Conservation (phyloP, 1,140 invertebrate genomes). For the Spodoptera litura region DNA sequence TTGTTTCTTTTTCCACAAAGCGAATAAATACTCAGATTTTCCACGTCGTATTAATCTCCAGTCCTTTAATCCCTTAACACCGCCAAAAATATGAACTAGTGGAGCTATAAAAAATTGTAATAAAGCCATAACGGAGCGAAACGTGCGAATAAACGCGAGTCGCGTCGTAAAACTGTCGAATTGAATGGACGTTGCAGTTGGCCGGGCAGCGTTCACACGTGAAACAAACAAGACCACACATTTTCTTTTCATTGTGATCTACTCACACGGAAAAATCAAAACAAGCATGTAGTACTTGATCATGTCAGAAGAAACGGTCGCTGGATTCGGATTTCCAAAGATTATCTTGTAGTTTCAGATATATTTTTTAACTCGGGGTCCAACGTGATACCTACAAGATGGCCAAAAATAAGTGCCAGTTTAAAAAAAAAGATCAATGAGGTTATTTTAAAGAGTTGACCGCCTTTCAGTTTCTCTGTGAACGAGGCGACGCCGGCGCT, state of each 20-base stretch:
- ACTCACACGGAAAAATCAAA: conserved; percentile 2
- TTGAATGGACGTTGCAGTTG: conserved; percentile 60
- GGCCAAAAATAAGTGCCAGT: too few species aligned
- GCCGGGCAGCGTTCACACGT: conserved; percentile 46
- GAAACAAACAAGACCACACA: conserved; percentile 49
- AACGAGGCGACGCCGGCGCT: too few species aligned
- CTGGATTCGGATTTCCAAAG: background rate
- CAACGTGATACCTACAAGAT: too few species aligned
- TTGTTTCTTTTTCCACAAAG: background rate
- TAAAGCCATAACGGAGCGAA: conserved; percentile 71
- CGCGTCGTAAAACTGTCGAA: conserved; percentile 73
- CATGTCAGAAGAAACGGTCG: background rate
- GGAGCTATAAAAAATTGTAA: conserved; percentile 75
- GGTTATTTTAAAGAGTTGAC: too few species aligned
- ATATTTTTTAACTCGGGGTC: too few species aligned
- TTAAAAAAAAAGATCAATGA: too few species aligned
- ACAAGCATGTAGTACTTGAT: background rate
- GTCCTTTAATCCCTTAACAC: conserved; percentile 72
- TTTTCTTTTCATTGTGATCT: conserved; percentile 40
- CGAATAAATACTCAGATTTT: conserved; percentile 14
- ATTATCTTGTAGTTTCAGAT: too few species aligned
- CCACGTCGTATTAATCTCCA: conserved; percentile 54
- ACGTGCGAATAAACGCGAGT: conserved; percentile 70
- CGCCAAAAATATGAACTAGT: conserved; percentile 75
- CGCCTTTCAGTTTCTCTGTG: too few species aligned